Conservation (phyloP, 2,113 vertebrate genomes). For the Meriones unguiculatus region DNA sequence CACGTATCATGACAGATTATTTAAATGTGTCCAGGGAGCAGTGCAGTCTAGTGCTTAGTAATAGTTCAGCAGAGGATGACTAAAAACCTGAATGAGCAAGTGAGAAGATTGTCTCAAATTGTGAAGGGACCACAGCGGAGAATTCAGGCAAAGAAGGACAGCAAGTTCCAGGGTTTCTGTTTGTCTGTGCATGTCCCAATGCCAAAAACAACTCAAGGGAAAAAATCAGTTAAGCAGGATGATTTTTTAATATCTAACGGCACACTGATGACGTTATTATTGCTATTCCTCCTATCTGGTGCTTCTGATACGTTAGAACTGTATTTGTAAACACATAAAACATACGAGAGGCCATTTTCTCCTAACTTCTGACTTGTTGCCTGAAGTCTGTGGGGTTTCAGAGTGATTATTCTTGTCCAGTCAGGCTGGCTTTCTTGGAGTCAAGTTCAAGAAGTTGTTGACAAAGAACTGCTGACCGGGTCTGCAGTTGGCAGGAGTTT, state of each 20-base stretch:
- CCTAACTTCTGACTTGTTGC: background rate
- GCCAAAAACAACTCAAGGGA: background rate
- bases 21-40: background rate
- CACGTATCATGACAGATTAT: background rate
- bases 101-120: background rate
- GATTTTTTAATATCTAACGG: background rate
- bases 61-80: background rate
- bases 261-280: background rate
- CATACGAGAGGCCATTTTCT: conserved; percentile 6
- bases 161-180: background rate
- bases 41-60: background rate
- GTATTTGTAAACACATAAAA: background rate
- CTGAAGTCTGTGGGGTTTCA: background rate
- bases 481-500: background rate
- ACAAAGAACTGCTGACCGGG: conserved; percentile 15
- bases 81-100: background rate
- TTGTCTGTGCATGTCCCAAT: background rate
- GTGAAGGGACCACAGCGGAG: background rate
- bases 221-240: background rate
- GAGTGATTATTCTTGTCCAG: background rate
- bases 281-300: background rate
- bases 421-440: background rate
- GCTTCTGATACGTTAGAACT: background rate
- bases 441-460: conserved; percentile 14
- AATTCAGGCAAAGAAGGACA: background rate